These are phyloP conservation scores for Taeniopygia guttata DNA, from an alignment of 2,797 vertebrate genomes.

Conservation along the genomic window DNA sequence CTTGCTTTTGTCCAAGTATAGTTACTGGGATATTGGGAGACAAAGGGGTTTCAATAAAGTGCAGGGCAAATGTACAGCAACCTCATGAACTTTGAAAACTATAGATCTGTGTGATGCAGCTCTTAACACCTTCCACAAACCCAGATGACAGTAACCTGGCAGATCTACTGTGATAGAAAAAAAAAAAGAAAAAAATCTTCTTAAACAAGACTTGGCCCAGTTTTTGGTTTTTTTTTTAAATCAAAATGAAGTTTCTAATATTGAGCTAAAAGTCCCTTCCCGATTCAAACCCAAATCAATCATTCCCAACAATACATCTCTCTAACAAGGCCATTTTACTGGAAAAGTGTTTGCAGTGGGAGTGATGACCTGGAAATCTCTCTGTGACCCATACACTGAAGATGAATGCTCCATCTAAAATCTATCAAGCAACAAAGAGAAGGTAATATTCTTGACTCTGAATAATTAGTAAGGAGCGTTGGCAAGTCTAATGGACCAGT, in stretches of 20 bases:
- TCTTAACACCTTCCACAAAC: not conserved
- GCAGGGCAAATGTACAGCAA: not conserved
- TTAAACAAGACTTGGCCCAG: not conserved
- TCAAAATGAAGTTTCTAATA: not conserved
- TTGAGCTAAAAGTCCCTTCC: not conserved
- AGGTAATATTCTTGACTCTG: not conserved
- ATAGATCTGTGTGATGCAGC: not conserved
- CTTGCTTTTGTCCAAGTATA: not conserved
- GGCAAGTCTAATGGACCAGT: not conserved
- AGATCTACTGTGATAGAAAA: not conserved
- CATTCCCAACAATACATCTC: not conserved
- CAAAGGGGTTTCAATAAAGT: not conserved
- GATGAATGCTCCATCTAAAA: not conserved
- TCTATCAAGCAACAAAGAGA: not conserved
- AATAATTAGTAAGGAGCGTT: not conserved
- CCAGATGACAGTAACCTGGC: not conserved
- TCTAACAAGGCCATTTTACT: not conserved
- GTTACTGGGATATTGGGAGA: not conserved
- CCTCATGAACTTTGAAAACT: not conserved
- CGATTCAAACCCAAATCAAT: not conserved
- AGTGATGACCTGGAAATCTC: not conserved
- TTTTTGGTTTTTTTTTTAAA: not conserved
- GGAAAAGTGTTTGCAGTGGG: not conserved
- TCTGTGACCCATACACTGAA: not conserved
- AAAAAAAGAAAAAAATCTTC: not conserved